Conservation (phyloP, 2,113 vertebrate genomes). For the Datnioides undecimradiatus region DNA sequence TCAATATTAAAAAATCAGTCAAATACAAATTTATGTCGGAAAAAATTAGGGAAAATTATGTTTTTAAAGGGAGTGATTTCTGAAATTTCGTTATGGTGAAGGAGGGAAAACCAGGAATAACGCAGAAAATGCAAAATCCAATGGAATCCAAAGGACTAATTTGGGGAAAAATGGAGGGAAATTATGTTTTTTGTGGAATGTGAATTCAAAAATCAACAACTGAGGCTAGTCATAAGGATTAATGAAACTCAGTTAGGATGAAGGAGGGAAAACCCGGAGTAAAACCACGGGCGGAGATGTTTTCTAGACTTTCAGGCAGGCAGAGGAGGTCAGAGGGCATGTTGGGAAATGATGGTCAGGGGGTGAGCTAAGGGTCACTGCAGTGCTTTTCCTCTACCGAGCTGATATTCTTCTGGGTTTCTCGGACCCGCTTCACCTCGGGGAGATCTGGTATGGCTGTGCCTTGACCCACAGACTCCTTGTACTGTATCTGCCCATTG, state of each 20-base stretch:
- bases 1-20: not conserved
- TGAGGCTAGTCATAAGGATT: constrained; percentile 9
- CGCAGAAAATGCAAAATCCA: not conserved
- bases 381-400: constrained; percentile 86
- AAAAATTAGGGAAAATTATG: not conserved
- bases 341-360: not conserved
- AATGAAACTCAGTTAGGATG: constrained; percentile 48
- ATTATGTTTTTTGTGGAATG: not conserved
- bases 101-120: constrained; percentile 17
- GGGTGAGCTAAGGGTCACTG: constrained; percentile 27
- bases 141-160: not conserved
- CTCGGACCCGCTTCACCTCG: constrained; percentile 94
- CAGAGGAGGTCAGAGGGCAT: constrained; percentile 5
- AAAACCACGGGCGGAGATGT: not conserved
- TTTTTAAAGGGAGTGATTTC: constrained; percentile 33
- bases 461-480: constrained; percentile 92
- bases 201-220: constrained; percentile 1
- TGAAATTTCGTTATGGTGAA: constrained; percentile 48
- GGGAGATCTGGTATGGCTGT: constrained; percentile 95
- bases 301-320: not conserved
- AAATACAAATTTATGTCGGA: not conserved
- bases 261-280: constrained; percentile 9
- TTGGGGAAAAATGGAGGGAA: not conserved
- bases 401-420: constrained; percentile 99
- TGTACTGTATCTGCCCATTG: constrained; percentile 92